A percentile compares a stretch with the other conserved stretches of the same genome.
These are phyloP conservation scores for Lepilemur ruficaudatus DNA, from an alignment of 2,797 vertebrate genomes.

Conservation along the genomic window DNA sequence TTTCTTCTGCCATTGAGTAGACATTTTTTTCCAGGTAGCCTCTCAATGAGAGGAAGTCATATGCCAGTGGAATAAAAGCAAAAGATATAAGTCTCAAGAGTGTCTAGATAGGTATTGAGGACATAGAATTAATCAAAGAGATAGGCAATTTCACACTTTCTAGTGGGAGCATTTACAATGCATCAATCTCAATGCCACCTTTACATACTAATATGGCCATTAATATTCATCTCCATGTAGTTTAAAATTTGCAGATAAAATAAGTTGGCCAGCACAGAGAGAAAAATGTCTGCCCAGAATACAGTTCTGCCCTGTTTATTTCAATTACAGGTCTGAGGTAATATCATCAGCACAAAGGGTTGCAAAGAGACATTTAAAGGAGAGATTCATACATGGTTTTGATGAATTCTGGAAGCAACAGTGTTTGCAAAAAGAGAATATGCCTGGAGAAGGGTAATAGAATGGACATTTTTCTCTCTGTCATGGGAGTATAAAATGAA, in stretches of 20 bases:
- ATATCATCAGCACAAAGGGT: slow-evolving; percentile 20
- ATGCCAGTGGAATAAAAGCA: neutral
- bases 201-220: slow-evolving; percentile 71
- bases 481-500: slow-evolving; percentile 24
- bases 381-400: slow-evolving; percentile 15
- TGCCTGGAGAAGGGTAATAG: neutral
- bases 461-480: neutral
- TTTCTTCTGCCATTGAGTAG: neutral
- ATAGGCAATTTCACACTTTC: slow-evolving; percentile 43
- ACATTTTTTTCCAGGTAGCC: neutral
- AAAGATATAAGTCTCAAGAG: slow-evolving; percentile 1
- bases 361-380: slow-evolving; percentile 51
- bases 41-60: neutral
- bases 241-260: slow-evolving; percentile 78
- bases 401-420: slow-evolving; percentile 42
- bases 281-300: neutral
- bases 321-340: slow-evolving; percentile 70
- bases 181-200: slow-evolving; percentile 72
- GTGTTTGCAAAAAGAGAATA: slow-evolving; percentile 43
- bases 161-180: slow-evolving; percentile 43
- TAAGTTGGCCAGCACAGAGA: slow-evolving; percentile 72
- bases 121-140: slow-evolving; percentile 58
- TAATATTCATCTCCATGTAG: slow-evolving; percentile 75
- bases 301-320: slow-evolving; percentile 75
- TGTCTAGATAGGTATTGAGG: neutral